Percentiles rank a stretch among this genome's conserved stretches.
phyloP scores from a whole-genome alignment of 1,140 invertebrate species.

The Bombus confusus region DNA sequence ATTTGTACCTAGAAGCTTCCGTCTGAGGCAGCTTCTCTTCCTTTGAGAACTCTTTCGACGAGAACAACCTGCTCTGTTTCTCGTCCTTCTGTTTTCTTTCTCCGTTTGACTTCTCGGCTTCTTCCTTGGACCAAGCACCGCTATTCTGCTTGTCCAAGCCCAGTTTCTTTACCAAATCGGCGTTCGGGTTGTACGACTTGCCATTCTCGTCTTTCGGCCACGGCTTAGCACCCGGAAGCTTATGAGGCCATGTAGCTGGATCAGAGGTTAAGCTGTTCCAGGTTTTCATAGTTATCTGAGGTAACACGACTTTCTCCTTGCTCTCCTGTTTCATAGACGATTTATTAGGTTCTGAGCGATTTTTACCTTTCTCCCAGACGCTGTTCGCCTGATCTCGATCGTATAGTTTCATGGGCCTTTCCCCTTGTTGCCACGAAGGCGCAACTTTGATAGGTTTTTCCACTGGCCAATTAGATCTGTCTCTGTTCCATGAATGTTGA shows the following conservation, averaged over 20 bases:
- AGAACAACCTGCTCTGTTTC: conserved; percentile 20
- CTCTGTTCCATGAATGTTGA: conserved; percentile 9
- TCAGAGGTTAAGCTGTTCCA: conserved; percentile 79
- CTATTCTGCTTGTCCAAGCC: conserved; percentile 72
- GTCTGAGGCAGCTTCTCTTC: conserved; percentile 23
- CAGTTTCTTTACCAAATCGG: conserved; percentile 74
- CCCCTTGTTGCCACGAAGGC: conserved; percentile 26
- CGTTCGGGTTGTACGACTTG: conserved; percentile 78
- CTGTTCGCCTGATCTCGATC: conserved; percentile 17
- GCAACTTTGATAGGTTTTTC: conserved; percentile 8
- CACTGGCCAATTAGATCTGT: conserved; percentile 12
- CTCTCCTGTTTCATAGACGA: conserved; percentile 43
- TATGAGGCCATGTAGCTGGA: conserved; percentile 78
- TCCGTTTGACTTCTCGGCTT: conserved; percentile 10
- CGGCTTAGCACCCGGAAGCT: conserved; percentile 73
- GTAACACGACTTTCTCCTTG: conserved; percentile 64
- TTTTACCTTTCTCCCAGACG: conserved; percentile 56
- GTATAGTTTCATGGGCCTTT: conserved; percentile 17
- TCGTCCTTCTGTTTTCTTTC: conserved; percentile 16
- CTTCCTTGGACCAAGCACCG: conserved; percentile 34
- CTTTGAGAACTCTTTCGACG: conserved; percentile 13
- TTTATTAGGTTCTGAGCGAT: conserved; percentile 56
- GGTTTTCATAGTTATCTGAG: conserved; percentile 77
- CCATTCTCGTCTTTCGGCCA: conserved; percentile 79
- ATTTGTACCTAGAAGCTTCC: conserved; percentile 38